A percentile compares a stretch with the other conserved stretches of the same genome.
phyloP scores from a whole-genome alignment of 2,113 vertebrate species.

The Zosterops lateralis region DNA sequence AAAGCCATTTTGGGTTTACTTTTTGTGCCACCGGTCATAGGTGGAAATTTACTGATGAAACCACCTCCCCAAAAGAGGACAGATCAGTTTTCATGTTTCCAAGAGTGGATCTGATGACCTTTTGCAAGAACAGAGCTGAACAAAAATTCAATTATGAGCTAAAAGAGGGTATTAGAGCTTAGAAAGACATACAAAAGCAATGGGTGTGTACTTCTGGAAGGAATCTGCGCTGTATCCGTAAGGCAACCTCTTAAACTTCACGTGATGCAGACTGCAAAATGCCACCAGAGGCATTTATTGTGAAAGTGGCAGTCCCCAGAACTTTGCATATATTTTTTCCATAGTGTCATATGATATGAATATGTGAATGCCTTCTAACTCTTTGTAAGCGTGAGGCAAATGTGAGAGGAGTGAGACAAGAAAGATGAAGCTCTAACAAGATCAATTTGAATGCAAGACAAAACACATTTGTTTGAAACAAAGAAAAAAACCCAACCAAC shows the following conservation, averaged over 20 bases:
- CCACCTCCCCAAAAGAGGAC: not conserved
- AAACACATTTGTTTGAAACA: constrained; percentile 17
- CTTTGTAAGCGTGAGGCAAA: not conserved
- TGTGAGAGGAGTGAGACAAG: not conserved
- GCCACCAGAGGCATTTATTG: not conserved
- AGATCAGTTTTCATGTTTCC: not conserved
- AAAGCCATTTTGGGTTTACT: not conserved
- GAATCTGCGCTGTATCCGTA: not conserved
- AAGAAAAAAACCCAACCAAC: not conserved
- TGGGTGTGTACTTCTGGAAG: constrained; percentile 21
- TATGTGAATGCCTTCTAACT: not conserved
- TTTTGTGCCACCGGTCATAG: not conserved
- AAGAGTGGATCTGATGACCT: not conserved
- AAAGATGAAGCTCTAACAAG: not conserved
- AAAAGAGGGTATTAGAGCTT: constrained; percentile 16
- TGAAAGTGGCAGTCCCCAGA: not conserved
- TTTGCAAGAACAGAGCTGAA: constrained; percentile 23
- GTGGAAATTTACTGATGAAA: not conserved
- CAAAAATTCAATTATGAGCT: not conserved
- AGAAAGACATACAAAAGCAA: not conserved
- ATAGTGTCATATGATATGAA: not conserved
- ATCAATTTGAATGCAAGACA: constrained; percentile 48
- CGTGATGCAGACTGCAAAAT: not conserved
- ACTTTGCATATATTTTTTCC: not conserved
- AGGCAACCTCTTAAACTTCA: not conserved